phyloP scores from a whole-genome alignment of 2,888 invertebrate genomes.

The Microctonus brassicae region DNA sequence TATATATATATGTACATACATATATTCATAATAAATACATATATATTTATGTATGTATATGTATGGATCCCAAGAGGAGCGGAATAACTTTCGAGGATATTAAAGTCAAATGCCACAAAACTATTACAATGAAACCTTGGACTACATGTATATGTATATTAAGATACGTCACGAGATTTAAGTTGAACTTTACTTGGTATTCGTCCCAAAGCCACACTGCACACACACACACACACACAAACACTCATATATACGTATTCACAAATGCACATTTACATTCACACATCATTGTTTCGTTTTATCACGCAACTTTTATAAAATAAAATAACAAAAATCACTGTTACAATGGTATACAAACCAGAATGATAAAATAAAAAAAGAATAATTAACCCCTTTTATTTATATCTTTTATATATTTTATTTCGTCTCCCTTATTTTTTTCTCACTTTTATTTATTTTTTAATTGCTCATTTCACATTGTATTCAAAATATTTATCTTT shows the following conservation, averaged over 20 bases:
- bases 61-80: neutral
- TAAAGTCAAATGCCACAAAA: constrained; percentile 3
- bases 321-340: neutral
- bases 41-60: too few species aligned
- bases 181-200: neutral
- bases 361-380: neutral
- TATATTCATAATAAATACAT: too few species aligned
- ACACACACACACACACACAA: neutral
- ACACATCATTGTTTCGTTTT: neutral
- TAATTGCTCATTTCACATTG: neutral
- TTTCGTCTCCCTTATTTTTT: neutral
- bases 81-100: neutral
- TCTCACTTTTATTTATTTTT: neutral
- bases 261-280: neutral
- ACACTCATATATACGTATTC: neutral
- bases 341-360: neutral
- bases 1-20: too few species aligned
- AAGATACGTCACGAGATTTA: constrained; percentile 14
- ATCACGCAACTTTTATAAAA: constrained; percentile 6
- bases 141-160: too few species aligned
- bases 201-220: neutral
- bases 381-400: neutral
- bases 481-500: neutral
- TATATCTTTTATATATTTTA: neutral
- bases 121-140: constrained; percentile 16